phyloP scores from a whole-genome alignment of 2,797 vertebrate genomes.

The Rousettus madagascariensis region DNA sequence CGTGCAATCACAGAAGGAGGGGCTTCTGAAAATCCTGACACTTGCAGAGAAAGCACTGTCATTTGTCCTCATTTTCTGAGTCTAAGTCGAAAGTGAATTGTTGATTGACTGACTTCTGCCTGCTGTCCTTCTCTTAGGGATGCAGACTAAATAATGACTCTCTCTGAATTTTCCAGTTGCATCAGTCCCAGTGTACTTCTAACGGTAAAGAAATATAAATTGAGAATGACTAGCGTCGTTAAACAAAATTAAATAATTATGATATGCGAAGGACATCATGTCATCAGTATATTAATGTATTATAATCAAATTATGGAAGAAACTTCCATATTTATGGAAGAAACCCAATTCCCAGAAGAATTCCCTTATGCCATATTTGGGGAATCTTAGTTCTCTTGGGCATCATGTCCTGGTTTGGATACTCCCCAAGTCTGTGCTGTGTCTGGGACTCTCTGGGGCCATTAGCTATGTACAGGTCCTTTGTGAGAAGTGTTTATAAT shows the following conservation, averaged over 20 bases:
- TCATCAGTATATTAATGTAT: background rate
- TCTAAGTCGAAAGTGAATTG: background rate
- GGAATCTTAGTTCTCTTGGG: background rate
- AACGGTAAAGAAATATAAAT: background rate
- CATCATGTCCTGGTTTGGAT: background rate
- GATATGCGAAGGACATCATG: background rate
- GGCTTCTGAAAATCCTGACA: background rate
- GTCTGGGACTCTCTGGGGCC: background rate
- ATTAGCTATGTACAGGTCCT: fast-evolving
- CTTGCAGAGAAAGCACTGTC: background rate
- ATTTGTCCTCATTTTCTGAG: background rate
- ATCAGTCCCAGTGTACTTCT: background rate
- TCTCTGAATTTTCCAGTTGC: background rate
- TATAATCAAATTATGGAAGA: background rate
- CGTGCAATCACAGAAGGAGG: background rate
- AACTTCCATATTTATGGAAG: background rate
- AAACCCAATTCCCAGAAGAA: background rate
- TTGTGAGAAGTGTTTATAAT: background rate
- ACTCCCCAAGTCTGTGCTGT: background rate
- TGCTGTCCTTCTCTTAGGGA: background rate
- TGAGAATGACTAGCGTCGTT: background rate
- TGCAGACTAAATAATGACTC: background rate
- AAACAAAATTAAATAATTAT: background rate
- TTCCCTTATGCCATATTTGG: background rate
- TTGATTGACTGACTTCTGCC: background rate